These are phyloP conservation scores for Geopemphigus sp. DNA, from an alignment of 1,140 invertebrate genomes.

Conservation along the genomic window DNA sequence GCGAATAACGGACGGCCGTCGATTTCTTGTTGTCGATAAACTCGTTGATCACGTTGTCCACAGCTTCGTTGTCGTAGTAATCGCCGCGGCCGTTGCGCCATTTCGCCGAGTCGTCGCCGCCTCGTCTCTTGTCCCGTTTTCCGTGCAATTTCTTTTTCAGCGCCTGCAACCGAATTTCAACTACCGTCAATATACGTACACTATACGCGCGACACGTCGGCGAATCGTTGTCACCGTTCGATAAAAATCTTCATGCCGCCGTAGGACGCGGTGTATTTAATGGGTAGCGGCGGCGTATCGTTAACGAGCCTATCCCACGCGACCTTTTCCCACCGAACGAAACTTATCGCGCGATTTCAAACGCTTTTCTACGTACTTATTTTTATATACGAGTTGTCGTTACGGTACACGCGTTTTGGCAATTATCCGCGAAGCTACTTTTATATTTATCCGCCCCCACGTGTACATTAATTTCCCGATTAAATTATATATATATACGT, in stretches of 20 bases:
- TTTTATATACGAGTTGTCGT: no score
- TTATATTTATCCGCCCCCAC: no score
- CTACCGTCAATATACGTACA: neutral
- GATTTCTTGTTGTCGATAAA: conserved; percentile 9
- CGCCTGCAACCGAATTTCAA: neutral
- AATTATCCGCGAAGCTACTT: neutral
- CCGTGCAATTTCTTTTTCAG: neutral
- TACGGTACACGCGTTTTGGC: neutral
- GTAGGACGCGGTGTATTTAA: neutral
- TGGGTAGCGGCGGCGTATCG: neutral
- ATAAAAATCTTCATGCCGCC: no score
- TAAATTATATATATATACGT: no score
- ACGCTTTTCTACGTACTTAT: no score
- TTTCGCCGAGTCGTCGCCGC: neutral
- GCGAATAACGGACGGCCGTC: neutral
- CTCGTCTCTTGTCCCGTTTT: neutral
- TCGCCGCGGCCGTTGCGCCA: neutral
- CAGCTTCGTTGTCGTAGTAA: conserved; percentile 41
- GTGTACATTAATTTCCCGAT: no score
- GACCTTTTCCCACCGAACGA: neutral
- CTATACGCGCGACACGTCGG: no score
- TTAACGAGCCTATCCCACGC: neutral
- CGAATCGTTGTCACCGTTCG: no score
- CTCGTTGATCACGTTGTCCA: conserved; percentile 43
- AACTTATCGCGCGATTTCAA: no score